Conservation (phyloP, 23 tunicate species). For the Ciona savignyi region DNA sequence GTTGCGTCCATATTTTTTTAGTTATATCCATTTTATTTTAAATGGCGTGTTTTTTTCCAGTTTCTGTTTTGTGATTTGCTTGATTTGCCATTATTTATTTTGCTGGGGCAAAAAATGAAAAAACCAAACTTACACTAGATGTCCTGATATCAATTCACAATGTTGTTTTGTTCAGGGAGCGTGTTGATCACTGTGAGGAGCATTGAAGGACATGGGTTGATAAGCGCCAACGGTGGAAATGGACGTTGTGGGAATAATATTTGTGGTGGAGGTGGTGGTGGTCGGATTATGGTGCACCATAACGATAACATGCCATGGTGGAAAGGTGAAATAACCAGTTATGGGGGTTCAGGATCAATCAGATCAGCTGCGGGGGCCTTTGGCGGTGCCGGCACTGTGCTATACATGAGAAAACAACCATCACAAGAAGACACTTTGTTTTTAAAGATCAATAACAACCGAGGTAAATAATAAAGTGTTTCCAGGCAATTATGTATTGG, state of each 20-base stretch:
- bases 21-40: too few species aligned
- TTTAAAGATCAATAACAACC: conserved; percentile 2
- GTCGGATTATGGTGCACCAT: conserved; percentile 14
- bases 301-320: conserved; percentile 12
- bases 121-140: too few species aligned
- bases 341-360: conserved; percentile 7
- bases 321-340: conserved; percentile 7
- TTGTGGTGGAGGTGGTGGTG: conserved; percentile 29
- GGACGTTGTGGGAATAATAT: background rate
- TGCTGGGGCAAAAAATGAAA: background rate
- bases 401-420: background rate
- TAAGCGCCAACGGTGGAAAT: conserved; percentile 10
- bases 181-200: background rate
- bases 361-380: background rate
- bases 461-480: conserved; percentile 2
- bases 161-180: conserved; percentile 22
- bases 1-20: background rate
- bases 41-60: background rate
- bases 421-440: background rate
- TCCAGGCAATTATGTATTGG: background rate
- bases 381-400: conserved; percentile 10
- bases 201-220: conserved; percentile 16
- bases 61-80: background rate
- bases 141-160: too few species aligned
- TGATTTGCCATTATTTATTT: background rate